phyloP scores from a whole-genome alignment of 2,797 vertebrate species.

The Neomorphus geoffroyi region DNA sequence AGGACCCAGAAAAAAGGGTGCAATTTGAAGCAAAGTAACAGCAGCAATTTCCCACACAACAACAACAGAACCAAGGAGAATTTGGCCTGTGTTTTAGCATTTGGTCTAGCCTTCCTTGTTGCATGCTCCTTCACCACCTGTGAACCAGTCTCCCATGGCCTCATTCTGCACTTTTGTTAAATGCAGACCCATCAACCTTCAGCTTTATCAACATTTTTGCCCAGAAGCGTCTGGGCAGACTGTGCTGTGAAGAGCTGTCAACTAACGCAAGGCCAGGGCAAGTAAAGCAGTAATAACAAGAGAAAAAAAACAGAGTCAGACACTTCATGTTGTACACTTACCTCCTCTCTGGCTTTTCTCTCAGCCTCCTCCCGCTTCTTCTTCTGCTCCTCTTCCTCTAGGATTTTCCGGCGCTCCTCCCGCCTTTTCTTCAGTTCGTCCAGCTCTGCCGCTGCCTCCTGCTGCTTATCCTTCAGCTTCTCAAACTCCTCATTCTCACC shows the following conservation, averaged over 20 bases:
- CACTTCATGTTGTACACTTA: not conserved
- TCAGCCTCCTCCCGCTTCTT: constrained; percentile 90
- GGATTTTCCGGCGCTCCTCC: constrained; percentile 91
- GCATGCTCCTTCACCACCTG: not conserved
- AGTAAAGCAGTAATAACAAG: not conserved
- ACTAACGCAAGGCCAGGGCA: accelerated
- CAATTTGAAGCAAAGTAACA: not conserved
- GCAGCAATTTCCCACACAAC: not conserved
- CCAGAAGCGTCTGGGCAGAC: not conserved
- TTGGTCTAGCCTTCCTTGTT: not conserved
- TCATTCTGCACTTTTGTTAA: not conserved
- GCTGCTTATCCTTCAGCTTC: constrained; percentile 92
- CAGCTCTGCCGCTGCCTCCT: constrained; percentile 89
- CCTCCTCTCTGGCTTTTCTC: constrained; percentile 90
- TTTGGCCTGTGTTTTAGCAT: not conserved
- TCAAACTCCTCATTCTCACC: constrained; percentile 91
- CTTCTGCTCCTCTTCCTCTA: constrained; percentile 93
- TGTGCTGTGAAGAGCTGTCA: not conserved
- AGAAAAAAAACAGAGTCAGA: not conserved
- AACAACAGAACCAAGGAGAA: not conserved
- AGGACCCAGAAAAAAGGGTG: not conserved
- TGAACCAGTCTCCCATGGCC: not conserved
- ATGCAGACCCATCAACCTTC: not conserved
- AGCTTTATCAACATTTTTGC: not conserved
- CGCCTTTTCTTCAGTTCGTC: constrained; percentile 93